Evolutionary conservation across 2,888 invertebrate species (phyloP).

Genomic region (Eucriotettix oculatus): DNA sequence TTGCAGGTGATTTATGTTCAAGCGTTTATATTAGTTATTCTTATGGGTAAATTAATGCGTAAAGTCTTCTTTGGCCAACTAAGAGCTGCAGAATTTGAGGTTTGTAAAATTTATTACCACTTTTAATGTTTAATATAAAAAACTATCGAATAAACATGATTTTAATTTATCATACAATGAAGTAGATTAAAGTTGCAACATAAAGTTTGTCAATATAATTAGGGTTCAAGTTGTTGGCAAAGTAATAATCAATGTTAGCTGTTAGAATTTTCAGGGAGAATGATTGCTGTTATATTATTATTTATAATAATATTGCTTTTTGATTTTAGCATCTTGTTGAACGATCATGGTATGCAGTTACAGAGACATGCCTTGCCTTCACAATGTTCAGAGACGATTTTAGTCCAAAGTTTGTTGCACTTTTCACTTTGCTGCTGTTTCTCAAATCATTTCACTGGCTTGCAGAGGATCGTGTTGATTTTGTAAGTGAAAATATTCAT

Average conservation of each 20-base stretch:
- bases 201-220: no score
- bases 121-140: background rate
- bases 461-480: conserved; percentile 96
- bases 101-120: conserved; percentile 23
- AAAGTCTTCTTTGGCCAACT: conserved; percentile 92
- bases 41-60: conserved; percentile 81
- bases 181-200: no score
- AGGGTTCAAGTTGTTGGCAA: no score
- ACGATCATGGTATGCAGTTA: conserved; percentile 96
- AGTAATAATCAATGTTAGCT: background rate
- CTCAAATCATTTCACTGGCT: conserved; percentile 99
- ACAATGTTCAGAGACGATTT: conserved; percentile 98
- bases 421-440: conserved; percentile 90
- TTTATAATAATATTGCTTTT: background rate
- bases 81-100: conserved; percentile 91
- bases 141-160: background rate
- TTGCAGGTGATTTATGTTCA: conserved; percentile 91
- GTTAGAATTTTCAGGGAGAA: no score
- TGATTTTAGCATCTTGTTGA: conserved; percentile 75
- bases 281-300: background rate
- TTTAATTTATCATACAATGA: background rate
- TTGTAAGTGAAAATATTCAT: conserved; percentile 47
- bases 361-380: conserved; percentile 98
- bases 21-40: conserved; percentile 83
- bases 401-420: conserved; percentile 91